phyloP scores from a whole-genome alignment of 2,797 vertebrate species.

The Neopelma chrysocephalum region DNA sequence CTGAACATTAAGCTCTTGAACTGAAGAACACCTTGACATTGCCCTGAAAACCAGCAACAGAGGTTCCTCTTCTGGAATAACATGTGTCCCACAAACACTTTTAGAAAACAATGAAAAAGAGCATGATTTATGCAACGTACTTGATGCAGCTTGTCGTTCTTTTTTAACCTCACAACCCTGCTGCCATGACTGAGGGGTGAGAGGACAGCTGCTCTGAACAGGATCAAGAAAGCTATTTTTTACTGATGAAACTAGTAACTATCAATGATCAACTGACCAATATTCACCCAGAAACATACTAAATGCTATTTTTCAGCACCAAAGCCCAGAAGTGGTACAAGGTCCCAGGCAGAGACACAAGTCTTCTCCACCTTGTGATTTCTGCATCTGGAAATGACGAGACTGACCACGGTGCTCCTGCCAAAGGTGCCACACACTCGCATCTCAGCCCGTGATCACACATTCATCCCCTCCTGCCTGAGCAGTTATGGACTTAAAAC shows the following conservation, averaged over 20 bases:
- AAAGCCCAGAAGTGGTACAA: background rate
- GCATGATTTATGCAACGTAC: background rate
- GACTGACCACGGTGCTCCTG: fast-evolving
- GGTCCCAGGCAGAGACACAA: background rate
- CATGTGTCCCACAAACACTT: background rate
- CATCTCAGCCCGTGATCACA: background rate
- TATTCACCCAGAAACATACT: background rate
- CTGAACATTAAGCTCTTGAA: slow-evolving; percentile 33
- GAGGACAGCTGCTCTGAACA: background rate
- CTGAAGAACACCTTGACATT: slow-evolving; percentile 36
- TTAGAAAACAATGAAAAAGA: background rate
- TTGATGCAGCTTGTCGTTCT: background rate
- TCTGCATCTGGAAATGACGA: background rate
- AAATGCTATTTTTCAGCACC: background rate
- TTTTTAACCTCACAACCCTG: background rate
- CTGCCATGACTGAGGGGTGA: background rate
- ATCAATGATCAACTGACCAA: background rate
- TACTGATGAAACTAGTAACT: background rate
- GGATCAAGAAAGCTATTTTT: background rate
- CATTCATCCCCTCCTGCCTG: background rate
- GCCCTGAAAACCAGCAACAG: slow-evolving; percentile 26
- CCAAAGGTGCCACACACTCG: fast-evolving
- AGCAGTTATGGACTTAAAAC: background rate
- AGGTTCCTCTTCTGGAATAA: background rate
- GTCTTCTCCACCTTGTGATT: background rate